Evolutionary conservation across 2,888 invertebrate species (phyloP).

Genomic region (Thera obeliscata): DNA sequence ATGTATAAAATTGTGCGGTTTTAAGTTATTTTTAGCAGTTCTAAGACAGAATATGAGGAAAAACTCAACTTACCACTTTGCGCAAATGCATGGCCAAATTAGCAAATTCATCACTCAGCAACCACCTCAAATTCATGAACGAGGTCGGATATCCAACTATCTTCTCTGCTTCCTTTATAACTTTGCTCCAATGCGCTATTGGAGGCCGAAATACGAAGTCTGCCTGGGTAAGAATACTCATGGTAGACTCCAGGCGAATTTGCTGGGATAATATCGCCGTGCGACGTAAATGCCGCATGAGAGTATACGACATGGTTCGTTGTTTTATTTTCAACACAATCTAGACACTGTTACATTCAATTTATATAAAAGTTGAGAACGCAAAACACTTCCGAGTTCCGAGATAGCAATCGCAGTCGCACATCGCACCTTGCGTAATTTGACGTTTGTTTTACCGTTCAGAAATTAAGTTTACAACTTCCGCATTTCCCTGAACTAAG

Average conservation of each 20-base stretch:
- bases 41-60: background rate
- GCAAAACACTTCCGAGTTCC: slow-evolving; percentile 48
- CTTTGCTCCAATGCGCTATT: slow-evolving; percentile 74
- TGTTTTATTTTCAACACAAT: slow-evolving; percentile 35
- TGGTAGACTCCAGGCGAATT: slow-evolving; percentile 70
- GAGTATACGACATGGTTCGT: slow-evolving; percentile 68
- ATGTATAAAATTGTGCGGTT: background rate
- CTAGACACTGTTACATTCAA: slow-evolving; percentile 53
- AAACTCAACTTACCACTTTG: slow-evolving; percentile 63
- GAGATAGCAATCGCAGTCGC: slow-evolving; percentile 31
- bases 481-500: background rate
- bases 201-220: slow-evolving; percentile 77
- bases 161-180: slow-evolving; percentile 74
- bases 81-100: slow-evolving; percentile 81
- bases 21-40: background rate
- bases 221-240: slow-evolving; percentile 75
- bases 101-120: slow-evolving; percentile 86
- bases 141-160: slow-evolving; percentile 84
- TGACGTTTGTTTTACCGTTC: slow-evolving; percentile 60
- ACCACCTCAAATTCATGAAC: slow-evolving; percentile 83
- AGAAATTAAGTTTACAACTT: slow-evolving; percentile 42
- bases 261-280: slow-evolving; percentile 64
- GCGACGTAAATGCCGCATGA: slow-evolving; percentile 72
- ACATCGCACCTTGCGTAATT: slow-evolving; percentile 61
- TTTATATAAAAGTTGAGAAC: slow-evolving; percentile 21